These are phyloP conservation scores for Mycalesis mineus DNA, from an alignment of 2,888 invertebrate species.

Conservation along the genomic window DNA sequence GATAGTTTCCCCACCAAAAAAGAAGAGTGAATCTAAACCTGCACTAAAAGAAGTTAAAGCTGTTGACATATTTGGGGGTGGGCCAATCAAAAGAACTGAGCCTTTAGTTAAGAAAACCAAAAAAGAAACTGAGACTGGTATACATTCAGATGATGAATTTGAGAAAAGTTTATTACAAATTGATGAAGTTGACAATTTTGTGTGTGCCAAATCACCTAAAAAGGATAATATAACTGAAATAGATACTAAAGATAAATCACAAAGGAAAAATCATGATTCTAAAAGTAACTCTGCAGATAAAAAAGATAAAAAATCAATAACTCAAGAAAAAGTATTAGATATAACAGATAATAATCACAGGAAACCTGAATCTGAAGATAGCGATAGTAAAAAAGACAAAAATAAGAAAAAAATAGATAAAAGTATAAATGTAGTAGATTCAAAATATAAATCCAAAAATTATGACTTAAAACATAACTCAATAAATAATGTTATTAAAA, in stretches of 20 bases:
- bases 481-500: neutral
- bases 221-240: constrained; percentile 8
- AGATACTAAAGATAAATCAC: constrained; percentile 4
- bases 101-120: constrained; percentile 62
- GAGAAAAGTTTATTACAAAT: constrained; percentile 82
- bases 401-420: constrained; percentile 19
- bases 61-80: constrained; percentile 80
- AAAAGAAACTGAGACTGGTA: constrained; percentile 69
- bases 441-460: constrained; percentile 8
- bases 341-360: neutral
- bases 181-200: constrained; percentile 70
- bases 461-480: constrained; percentile 14
- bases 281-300: constrained; percentile 7
- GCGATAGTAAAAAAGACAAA: constrained; percentile 3
- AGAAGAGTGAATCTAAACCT: constrained; percentile 36
- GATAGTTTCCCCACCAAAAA: constrained; percentile 39
- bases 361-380: neutral
- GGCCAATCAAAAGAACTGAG: constrained; percentile 78
- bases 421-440: constrained; percentile 16
- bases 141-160: constrained; percentile 84
- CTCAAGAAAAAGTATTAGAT: neutral
- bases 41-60: constrained; percentile 60
- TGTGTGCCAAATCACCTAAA: constrained; percentile 7
- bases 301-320: constrained; percentile 2
- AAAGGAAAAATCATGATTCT: neutral